Base-by-base conservation (phyloP, 2,888 invertebrate genomes). In the Bombylius major region DNA sequence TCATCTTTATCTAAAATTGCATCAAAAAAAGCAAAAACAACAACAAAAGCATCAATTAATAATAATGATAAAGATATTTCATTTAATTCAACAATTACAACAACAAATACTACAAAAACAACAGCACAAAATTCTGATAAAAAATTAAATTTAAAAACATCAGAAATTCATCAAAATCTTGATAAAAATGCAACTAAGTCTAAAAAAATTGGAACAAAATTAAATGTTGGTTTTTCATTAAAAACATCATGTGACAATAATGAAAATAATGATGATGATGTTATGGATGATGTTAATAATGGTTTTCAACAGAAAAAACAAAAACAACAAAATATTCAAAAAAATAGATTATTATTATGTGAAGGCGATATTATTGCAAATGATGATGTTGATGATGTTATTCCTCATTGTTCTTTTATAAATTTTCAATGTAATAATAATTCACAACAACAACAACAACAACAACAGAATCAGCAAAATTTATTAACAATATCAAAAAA, bases 111-210 rank as follows among this genome's bases (percentile, higher is more conserved):
- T 12, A 13, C 34, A 34, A 23, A 2, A 7, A 5, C 34, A 34
- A 49, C 34, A 49, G 13, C 33, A 13, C n/a, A 33, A 32, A 34
- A 34, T 7, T 49, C 4, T 33, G 4, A 34, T 33, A 13, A 14
- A 33, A 23, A 32, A 36, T 8, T 31, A 34, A 13, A 36, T 39
- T 31, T 46, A 39, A 23, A 55, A 50, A 31, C 50, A 51, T 51
- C 55, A 44, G 56, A 56, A 49, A 56, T 56, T 45, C 48, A 52
- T 45, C 51, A 34, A 13, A 56, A 56, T 52, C 49, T 56, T 8
- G 45, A 51, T 42, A 48, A 52, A 45, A n/a, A 44, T 52, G 33
- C 47, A 42, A 6, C 42, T 39, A 14, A 42, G 9, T 47, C 44
- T 34, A 56, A 56, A n/a, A 49, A 48, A 49, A 52, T 56, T 44